Evolutionary conservation across 2,888 invertebrate species (phyloP).

Genomic region (Petrophora chlorosata): DNA sequence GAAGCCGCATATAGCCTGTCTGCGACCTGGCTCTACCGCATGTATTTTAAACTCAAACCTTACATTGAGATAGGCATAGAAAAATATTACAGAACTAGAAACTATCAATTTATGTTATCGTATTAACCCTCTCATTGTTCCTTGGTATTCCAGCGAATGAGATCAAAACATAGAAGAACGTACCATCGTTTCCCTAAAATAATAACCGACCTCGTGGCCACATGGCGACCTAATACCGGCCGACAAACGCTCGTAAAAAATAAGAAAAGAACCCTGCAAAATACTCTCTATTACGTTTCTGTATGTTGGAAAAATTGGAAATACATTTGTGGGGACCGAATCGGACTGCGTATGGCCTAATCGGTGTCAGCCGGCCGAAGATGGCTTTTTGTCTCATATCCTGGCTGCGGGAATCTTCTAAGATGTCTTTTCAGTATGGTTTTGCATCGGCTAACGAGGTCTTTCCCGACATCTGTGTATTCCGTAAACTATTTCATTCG

Average conservation of each 20-base stretch:
- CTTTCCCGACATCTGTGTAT: too few species aligned
- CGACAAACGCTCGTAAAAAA: slow-evolving; percentile 73
- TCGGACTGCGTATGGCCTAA: slow-evolving; percentile 37
- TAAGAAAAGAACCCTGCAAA: slow-evolving; percentile 74
- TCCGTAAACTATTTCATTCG: too few species aligned
- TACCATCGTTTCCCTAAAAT: slow-evolving; percentile 54
- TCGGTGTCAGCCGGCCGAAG: slow-evolving; percentile 31
- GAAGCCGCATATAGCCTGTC: too few species aligned
- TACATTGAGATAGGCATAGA: too few species aligned
- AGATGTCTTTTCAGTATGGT: slow-evolving; percentile 3
- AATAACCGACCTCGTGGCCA: slow-evolving; percentile 72
- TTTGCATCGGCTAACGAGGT: background rate
- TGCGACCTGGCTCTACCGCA: too few species aligned
- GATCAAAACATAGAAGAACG: slow-evolving; percentile 30
- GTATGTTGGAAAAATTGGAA: slow-evolving; percentile 68
- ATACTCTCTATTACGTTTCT: slow-evolving; percentile 72
- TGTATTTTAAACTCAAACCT: too few species aligned
- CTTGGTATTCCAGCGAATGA: slow-evolving; percentile 20
- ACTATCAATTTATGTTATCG: slow-evolving; percentile 1
- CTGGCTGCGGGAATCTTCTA: slow-evolving; percentile 3
- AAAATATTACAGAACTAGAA: too few species aligned
- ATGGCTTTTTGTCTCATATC: slow-evolving; percentile 30
- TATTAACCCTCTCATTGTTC: slow-evolving; percentile 10
- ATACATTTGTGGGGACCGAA: slow-evolving; percentile 64
- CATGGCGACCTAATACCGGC: slow-evolving; percentile 74